phyloP scores from a whole-genome alignment of 1,140 invertebrate species.

The Drosophila sp. region DNA sequence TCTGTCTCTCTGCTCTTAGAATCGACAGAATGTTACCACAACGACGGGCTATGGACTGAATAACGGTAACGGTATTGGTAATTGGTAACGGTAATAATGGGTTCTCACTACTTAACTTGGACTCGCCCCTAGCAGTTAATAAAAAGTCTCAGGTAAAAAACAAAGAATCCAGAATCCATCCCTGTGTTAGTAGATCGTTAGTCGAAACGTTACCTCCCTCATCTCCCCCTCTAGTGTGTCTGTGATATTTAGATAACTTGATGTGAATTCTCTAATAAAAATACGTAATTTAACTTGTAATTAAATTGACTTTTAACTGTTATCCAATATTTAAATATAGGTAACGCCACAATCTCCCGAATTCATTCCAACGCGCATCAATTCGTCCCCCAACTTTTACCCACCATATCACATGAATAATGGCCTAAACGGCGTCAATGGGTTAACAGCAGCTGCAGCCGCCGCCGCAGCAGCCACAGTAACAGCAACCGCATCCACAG shows the following conservation, averaged over 20 bases:
- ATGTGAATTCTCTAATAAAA: not conserved
- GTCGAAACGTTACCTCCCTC: not conserved
- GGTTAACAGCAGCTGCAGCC: conserved; percentile 67
- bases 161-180: not conserved
- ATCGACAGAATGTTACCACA: conserved; percentile 86
- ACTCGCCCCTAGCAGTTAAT: conserved; percentile 85
- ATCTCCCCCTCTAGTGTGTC: not conserved
- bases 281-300: not conserved
- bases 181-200: conserved; percentile 20
- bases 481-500: conserved; percentile 51
- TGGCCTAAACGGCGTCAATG: conserved; percentile 79
- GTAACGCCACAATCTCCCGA: conserved; percentile 85
- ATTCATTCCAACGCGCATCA: conserved; percentile 85
- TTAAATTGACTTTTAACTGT: not conserved
- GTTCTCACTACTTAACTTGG: conserved; percentile 86
- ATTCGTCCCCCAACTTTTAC: conserved; percentile 82
- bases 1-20: conserved; percentile 80
- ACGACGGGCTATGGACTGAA: conserved; percentile 84
- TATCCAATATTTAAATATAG: conserved; percentile 46
- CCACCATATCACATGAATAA: conserved; percentile 82
- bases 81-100: conserved; percentile 85
- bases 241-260: not conserved
- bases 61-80: conserved; percentile 42
- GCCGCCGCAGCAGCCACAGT: conserved; percentile 60
- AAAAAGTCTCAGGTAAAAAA: conserved; percentile 85